Conservation (phyloP, 2,113 vertebrate species). For the Paedocypris sp. region DNA sequence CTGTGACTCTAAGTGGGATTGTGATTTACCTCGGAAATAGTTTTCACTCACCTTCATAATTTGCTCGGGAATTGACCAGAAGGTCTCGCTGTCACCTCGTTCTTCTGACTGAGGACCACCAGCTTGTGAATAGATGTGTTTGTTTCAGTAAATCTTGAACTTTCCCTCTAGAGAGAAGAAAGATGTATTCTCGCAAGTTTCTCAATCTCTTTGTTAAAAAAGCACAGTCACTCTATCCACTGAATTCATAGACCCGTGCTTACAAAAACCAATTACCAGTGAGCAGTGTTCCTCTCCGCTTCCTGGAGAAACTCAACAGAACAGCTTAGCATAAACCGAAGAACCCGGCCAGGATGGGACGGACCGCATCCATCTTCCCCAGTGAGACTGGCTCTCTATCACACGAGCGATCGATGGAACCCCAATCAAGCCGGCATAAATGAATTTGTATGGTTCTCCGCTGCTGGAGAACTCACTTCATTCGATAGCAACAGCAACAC, state of each 20-base stretch:
- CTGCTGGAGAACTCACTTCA: neutral
- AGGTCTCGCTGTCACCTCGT: too few species aligned
- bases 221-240: neutral
- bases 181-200: too few species aligned
- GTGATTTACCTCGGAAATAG: too few species aligned
- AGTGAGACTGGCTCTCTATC: neutral
- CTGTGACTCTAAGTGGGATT: too few species aligned
- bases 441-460: constrained; percentile 1
- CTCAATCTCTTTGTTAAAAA: neutral
- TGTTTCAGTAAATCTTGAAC: too few species aligned
- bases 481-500: neutral
- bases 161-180: too few species aligned
- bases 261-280: constrained; percentile 12
- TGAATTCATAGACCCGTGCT: constrained; percentile 2
- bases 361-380: neutral
- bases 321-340: neutral
- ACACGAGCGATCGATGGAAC: neutral
- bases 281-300: neutral
- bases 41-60: neutral
- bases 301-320: neutral
- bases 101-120: too few species aligned
- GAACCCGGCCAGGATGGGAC: neutral
- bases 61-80: too few species aligned
- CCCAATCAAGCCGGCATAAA: neutral
- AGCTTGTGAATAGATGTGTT: too few species aligned